phyloP scores from a whole-genome alignment of 2,797 vertebrate genomes.

The Sebastes goodei region DNA sequence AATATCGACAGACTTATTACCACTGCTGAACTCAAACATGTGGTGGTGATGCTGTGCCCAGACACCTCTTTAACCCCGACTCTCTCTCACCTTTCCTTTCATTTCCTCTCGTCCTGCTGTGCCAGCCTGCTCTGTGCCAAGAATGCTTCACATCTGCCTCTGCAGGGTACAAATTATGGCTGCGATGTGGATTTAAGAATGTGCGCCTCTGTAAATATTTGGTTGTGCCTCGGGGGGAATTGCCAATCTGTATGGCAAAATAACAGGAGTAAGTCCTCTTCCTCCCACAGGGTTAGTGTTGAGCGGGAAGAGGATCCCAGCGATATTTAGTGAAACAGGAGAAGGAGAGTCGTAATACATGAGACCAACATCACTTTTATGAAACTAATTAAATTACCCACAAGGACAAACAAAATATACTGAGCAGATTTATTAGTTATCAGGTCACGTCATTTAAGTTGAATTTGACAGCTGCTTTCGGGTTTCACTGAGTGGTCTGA shows the following conservation, averaged over 20 bases:
- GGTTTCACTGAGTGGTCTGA: constrained; percentile 53
- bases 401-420: constrained; percentile 57
- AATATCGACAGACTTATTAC: not conserved
- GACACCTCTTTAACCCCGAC: constrained; percentile 13
- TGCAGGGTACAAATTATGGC: constrained; percentile 47
- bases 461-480: constrained; percentile 57
- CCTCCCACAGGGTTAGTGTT: not conserved
- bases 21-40: not conserved
- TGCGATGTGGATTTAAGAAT: constrained; percentile 52
- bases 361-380: constrained; percentile 30
- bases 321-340: constrained; percentile 50
- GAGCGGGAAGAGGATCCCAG: constrained; percentile 48
- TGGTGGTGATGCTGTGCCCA: not conserved
- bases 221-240: constrained; percentile 4
- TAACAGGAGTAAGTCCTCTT: constrained; percentile 43
- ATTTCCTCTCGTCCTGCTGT: constrained; percentile 42
- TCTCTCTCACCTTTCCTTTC: constrained; percentile 15
- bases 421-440: constrained; percentile 37
- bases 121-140: constrained; percentile 50
- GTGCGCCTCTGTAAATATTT: constrained; percentile 56
- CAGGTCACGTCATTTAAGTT: constrained; percentile 31
- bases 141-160: constrained; percentile 55
- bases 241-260: constrained; percentile 5
- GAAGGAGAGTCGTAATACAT: constrained; percentile 52
- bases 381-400: constrained; percentile 42